A percentile compares a stretch with the other conserved stretches of the same genome.
Evolutionary conservation across 2,888 invertebrate species (phyloP).

Genomic region (Pandemis cinnamomeana): DNA sequence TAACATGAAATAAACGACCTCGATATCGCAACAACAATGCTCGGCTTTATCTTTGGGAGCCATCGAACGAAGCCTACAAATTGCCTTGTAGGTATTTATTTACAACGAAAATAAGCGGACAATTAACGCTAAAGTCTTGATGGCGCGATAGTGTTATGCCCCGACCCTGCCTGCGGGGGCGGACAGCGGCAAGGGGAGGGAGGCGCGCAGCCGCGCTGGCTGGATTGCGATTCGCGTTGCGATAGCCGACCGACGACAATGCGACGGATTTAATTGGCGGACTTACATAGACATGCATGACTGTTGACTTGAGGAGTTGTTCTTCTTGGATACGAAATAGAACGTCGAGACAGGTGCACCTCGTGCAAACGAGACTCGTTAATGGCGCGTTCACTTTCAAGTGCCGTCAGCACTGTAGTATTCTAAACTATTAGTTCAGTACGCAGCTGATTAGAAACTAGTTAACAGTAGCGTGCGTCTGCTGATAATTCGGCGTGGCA

Average conservation of each 20-base stretch:
- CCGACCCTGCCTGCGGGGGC: constrained; percentile 41
- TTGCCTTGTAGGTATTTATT: constrained; percentile 66
- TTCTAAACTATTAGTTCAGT: constrained; percentile 6
- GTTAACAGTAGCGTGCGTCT: constrained; percentile 1
- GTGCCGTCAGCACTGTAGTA: background rate
- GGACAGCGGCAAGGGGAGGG: constrained; percentile 34
- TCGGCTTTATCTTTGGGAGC: constrained; percentile 63
- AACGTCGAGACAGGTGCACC: constrained; percentile 52
- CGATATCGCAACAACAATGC: constrained; percentile 68
- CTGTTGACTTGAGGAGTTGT: constrained; percentile 48
- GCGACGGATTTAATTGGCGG: constrained; percentile 69
- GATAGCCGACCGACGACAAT: constrained; percentile 58
- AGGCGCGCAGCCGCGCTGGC: constrained; percentile 34
- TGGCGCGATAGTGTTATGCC: constrained; percentile 48
- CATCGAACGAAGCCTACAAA: constrained; percentile 72
- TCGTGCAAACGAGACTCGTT: constrained; percentile 43
- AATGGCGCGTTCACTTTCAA: background rate
- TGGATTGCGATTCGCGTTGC: constrained; percentile 45
- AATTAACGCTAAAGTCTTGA: constrained; percentile 65
- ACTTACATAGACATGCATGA: constrained; percentile 55
- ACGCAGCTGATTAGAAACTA: constrained; percentile 14
- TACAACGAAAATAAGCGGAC: constrained; percentile 68
- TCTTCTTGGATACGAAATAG: constrained; percentile 51
- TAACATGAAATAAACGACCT: constrained; percentile 69
- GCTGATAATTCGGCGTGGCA: constrained; percentile 14